Conservation (phyloP, 1,140 invertebrate genomes). For the Drosophila jambulina region DNA sequence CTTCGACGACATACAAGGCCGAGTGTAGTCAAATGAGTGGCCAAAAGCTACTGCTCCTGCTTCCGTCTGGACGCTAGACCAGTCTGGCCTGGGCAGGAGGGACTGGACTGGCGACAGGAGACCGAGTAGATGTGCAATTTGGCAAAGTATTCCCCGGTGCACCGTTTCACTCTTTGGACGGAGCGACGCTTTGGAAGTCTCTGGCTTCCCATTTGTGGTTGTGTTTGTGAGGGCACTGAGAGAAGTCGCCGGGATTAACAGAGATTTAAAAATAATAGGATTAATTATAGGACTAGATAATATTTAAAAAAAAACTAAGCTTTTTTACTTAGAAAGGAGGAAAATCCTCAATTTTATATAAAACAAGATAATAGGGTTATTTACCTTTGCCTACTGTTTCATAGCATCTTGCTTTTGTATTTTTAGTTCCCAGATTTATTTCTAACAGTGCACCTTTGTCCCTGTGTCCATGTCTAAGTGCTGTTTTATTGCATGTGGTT, state of each 20-base stretch:
- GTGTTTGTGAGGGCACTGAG: conserved; percentile 13
- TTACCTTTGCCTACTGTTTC: no score
- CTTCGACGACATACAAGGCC: conserved; percentile 47
- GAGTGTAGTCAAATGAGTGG: conserved; percentile 72
- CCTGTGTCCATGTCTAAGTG: conserved; percentile 69
- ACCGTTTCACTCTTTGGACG: conserved; percentile 67
- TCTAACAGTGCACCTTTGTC: conserved; percentile 13
- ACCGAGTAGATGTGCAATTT: conserved; percentile 70
- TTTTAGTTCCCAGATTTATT: neutral
- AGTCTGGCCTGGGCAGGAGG: conserved; percentile 22
- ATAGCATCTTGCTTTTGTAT: no score
- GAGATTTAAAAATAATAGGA: no score
- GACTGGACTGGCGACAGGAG: conserved; percentile 1
- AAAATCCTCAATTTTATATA: no score
- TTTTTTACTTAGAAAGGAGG: no score
- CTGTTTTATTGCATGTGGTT: conserved; percentile 82
- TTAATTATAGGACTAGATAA: rapidly evolving
- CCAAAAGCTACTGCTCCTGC: conserved; percentile 26
- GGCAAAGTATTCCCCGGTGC: conserved; percentile 80
- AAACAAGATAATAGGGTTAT: no score
- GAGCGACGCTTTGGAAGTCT: conserved; percentile 9
- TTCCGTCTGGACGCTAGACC: conserved; percentile 36
- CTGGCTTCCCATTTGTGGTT: conserved; percentile 3
- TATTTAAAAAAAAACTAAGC: no score
- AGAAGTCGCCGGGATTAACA: neutral